Conservation (phyloP, 1,140 invertebrate genomes). For the Matsumurasca onukii region DNA sequence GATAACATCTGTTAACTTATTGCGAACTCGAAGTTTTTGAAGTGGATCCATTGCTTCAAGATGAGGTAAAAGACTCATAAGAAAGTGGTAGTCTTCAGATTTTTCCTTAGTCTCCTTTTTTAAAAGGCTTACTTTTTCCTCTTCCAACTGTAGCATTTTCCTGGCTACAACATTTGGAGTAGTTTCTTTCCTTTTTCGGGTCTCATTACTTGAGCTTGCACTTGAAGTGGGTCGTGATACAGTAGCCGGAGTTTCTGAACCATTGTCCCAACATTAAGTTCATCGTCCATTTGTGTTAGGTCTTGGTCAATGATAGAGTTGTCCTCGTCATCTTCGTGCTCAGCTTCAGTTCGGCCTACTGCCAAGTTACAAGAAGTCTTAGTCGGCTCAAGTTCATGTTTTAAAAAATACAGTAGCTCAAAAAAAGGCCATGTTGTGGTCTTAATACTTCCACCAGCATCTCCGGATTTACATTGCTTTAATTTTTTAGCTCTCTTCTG, state of each 20-base stretch:
- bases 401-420: constrained; percentile 2
- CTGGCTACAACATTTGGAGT: neutral
- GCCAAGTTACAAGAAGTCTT: neutral
- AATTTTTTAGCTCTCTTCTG: neutral
- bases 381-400: neutral
- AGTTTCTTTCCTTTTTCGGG: neutral
- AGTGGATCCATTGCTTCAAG: neutral
- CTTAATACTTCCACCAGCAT: neutral
- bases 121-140: constrained; percentile 1
- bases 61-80: neutral
- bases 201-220: neutral
- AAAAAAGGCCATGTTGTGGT: neutral
- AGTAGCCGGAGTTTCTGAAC: neutral
- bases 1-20: neutral
- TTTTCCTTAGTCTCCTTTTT: neutral
- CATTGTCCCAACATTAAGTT: neutral
- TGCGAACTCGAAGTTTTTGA: neutral
- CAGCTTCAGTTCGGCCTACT: neutral
- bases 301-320: too few species aligned
- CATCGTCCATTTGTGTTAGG: neutral
- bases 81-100: constrained; percentile 1
- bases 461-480: neutral
- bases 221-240: neutral
- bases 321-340: neutral
- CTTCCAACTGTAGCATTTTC: neutral